phyloP scores from a whole-genome alignment of 2,797 vertebrate species.

The Odontamblyopus rebecca region DNA sequence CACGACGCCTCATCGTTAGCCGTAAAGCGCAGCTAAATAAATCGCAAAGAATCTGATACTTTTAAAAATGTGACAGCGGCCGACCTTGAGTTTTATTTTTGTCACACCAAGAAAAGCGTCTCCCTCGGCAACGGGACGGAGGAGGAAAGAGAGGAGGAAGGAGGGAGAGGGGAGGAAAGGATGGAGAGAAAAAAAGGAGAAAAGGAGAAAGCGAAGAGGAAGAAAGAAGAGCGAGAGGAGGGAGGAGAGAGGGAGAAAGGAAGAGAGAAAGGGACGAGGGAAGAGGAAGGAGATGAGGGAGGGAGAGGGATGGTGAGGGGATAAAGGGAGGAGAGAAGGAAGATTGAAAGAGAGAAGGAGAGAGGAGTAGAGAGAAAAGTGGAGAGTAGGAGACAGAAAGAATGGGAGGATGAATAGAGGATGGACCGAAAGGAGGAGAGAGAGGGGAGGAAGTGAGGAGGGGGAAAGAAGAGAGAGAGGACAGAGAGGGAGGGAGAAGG shows the following conservation, averaged over 20 bases:
- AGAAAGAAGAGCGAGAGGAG: background rate
- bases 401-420: background rate
- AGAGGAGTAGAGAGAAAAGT: no score
- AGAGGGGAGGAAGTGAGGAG: no score
- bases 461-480: no score
- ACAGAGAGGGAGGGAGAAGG: no score
- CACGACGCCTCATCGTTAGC: conserved; percentile 58
- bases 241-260: background rate
- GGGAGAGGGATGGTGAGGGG: no score
- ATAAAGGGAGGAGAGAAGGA: background rate
- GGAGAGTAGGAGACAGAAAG: no score
- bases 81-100: conserved; percentile 84
- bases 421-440: no score
- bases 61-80: conserved; percentile 73
- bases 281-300: background rate
- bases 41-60: conserved; percentile 73
- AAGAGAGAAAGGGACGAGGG: background rate
- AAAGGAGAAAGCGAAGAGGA: background rate
- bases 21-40: conserved; percentile 74
- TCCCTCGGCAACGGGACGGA: conserved; percentile 71
- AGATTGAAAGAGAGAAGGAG: no score
- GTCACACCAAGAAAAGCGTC: conserved; percentile 76
- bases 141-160: background rate
- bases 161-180: background rate
- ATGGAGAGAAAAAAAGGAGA: background rate